A percentile compares a stretch with the other conserved stretches of the same genome.
phyloP scores from a whole-genome alignment of 2,113 vertebrate genomes.

The Hydrolagus affinis region DNA sequence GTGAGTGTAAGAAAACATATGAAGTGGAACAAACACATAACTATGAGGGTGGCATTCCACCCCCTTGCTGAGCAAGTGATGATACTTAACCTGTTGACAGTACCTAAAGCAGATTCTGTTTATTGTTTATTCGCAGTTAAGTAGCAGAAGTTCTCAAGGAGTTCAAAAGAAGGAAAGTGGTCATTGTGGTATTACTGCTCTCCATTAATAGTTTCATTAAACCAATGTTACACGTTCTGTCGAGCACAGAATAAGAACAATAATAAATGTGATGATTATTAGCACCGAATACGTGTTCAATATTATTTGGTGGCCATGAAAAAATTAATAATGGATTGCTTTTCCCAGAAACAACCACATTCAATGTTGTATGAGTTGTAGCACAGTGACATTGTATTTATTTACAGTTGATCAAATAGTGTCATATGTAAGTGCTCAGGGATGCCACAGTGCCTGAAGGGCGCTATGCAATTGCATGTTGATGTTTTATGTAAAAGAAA shows the following conservation, averaged over 20 bases:
- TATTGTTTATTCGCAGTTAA: slow-evolving; percentile 23
- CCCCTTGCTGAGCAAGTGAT: slow-evolving; percentile 15
- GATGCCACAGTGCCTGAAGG: too few relatives aligned
- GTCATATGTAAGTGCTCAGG: neutral
- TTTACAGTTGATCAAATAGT: neutral
- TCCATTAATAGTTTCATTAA: neutral
- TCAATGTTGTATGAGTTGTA: neutral
- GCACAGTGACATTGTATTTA: neutral
- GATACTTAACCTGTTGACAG: slow-evolving; percentile 11
- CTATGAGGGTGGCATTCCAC: slow-evolving; percentile 21
- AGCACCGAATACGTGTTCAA: neutral
- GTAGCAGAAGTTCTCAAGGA: neutral
- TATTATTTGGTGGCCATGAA: neutral
- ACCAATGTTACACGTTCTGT: neutral
- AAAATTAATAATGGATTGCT: neutral
- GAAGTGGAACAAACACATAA: slow-evolving; percentile 16
- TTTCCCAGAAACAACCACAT: neutral
- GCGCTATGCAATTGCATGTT: neutral
- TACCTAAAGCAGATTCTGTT: slow-evolving; percentile 21
- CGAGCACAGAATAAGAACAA: neutral
- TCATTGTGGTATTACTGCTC: neutral
- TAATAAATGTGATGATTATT: neutral
- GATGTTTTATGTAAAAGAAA: neutral
- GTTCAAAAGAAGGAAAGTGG: neutral
- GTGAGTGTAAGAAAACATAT: slow-evolving; percentile 18